Percentiles rank a stretch among this genome's conserved stretches.
phyloP scores from a whole-genome alignment of 2,797 vertebrate genomes.

The Gouania willdenowi region DNA sequence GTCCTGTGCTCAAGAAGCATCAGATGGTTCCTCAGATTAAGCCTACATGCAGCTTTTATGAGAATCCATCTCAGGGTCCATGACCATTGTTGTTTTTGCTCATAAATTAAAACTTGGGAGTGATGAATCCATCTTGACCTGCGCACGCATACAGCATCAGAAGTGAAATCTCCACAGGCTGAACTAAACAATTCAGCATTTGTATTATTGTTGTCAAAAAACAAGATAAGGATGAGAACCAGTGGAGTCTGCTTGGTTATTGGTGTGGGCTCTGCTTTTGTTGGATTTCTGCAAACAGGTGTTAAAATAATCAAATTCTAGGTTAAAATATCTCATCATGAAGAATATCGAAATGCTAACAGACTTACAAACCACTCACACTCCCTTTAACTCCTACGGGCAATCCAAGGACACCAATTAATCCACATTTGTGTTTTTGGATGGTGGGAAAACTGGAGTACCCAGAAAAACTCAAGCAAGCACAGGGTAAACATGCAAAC shows the following conservation, averaged over 20 bases:
- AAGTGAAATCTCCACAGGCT: conserved; percentile 40
- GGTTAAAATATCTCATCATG: too few relatives aligned
- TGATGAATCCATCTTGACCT: conserved; percentile 36
- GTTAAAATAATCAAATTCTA: too few relatives aligned
- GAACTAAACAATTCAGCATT: conserved; percentile 35
- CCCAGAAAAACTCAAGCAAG: too few relatives aligned
- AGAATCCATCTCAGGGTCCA: conserved; percentile 44
- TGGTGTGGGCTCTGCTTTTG: not conserved
- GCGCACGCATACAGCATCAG: conserved; percentile 20
- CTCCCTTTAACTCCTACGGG: too few relatives aligned
- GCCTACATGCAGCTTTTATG: conserved; percentile 36
- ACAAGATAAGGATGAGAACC: conserved; percentile 27
- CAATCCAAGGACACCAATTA: too few relatives aligned
- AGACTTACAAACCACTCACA: too few relatives aligned
- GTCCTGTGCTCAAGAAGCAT: conserved; percentile 35
- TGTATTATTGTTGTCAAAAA: conserved; percentile 7
- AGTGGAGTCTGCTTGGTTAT: not conserved
- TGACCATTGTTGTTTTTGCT: conserved; percentile 55
- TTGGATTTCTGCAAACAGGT: conserved; percentile 11
- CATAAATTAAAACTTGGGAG: conserved; percentile 36
- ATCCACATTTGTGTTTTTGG: too few relatives aligned
- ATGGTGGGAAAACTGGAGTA: too few relatives aligned
- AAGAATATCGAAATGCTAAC: too few relatives aligned
- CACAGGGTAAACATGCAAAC: too few relatives aligned
- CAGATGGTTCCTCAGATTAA: conserved; percentile 36